Evolutionary conservation across 2,797 vertebrate species (phyloP).

Genomic region (Anolis apletophallus): DNA sequence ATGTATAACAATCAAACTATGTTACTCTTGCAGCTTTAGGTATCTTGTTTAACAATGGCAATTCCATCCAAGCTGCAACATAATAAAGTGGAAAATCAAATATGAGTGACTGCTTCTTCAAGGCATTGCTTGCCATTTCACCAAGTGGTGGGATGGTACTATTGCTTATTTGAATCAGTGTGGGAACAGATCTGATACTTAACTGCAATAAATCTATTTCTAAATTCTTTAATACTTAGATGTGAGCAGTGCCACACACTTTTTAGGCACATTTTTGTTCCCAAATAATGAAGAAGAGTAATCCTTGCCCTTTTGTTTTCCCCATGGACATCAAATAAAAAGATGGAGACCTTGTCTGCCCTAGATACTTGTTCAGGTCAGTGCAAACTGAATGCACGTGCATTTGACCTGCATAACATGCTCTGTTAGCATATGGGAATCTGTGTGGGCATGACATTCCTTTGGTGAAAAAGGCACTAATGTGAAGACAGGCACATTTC

Average conservation of each 20-base stretch:
- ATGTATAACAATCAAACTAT: too few species aligned
- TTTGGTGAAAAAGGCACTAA: constrained; percentile 27
- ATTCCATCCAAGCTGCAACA: too few species aligned
- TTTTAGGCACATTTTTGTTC: not conserved
- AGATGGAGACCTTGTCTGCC: constrained; percentile 37
- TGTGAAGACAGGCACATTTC: constrained; percentile 27
- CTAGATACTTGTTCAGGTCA: constrained; percentile 42
- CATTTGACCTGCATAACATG: constrained; percentile 32
- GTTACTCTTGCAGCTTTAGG: too few species aligned
- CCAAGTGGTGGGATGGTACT: not conserved
- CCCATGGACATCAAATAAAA: constrained; percentile 34
- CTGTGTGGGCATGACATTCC: constrained; percentile 34
- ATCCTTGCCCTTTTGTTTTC: constrained; percentile 41
- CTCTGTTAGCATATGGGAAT: constrained; percentile 27
- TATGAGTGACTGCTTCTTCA: not conserved
- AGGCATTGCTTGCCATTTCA: not conserved
- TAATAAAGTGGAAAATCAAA: too few species aligned
- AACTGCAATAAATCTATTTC: not conserved
- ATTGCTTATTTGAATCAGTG: not conserved
- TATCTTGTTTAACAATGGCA: too few species aligned
- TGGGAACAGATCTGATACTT: not conserved
- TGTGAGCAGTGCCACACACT: constrained; percentile 2
- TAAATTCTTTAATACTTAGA: not conserved
- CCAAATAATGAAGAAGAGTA: constrained; percentile 20
- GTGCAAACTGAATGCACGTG: constrained; percentile 30